These are phyloP conservation scores for Prenolepis imparis DNA, from an alignment of 2,888 invertebrate genomes.

Conservation along the genomic window DNA sequence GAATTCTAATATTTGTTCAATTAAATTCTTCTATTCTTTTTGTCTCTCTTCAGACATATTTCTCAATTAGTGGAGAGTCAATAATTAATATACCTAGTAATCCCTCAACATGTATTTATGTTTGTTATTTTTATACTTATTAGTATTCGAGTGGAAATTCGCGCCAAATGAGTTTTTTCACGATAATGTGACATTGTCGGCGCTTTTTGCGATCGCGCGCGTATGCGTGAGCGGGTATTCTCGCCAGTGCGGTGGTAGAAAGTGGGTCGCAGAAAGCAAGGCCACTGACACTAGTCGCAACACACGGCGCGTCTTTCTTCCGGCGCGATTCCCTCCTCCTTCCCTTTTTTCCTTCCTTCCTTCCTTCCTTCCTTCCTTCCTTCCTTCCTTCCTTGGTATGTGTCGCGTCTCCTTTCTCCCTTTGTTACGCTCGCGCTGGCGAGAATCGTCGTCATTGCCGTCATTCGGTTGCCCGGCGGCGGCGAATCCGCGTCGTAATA, in stretches of 20 bases:
- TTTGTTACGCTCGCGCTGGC: conserved; percentile 65
- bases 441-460: conserved; percentile 63
- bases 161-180: neutral
- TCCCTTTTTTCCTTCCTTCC: conserved; percentile 8
- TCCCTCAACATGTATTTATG: neutral
- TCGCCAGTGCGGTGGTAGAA: conserved; percentile 76
- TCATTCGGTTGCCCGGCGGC: conserved; percentile 62
- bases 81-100: neutral
- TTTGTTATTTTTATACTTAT: neutral
- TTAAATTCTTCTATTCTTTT: neutral
- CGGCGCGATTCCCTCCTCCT: conserved; percentile 52
- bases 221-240: conserved; percentile 44
- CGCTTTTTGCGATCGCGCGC: conserved; percentile 27
- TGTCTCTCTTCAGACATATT: neutral
- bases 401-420: conserved; percentile 31
- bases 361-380: conserved; percentile 11
- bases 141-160: neutral
- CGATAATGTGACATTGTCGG: neutral
- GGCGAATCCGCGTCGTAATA: conserved; percentile 74
- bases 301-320: conserved; percentile 40
- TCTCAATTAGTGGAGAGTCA: neutral
- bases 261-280: conserved; percentile 86
- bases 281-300: conserved; percentile 85
- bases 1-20: neutral
- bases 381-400: conserved; percentile 47